Evolutionary conservation across 2,888 invertebrate species (phyloP), one percentile per base, ranked within the genome.

Genomic region (Ochlodes sylvanus): DNA sequence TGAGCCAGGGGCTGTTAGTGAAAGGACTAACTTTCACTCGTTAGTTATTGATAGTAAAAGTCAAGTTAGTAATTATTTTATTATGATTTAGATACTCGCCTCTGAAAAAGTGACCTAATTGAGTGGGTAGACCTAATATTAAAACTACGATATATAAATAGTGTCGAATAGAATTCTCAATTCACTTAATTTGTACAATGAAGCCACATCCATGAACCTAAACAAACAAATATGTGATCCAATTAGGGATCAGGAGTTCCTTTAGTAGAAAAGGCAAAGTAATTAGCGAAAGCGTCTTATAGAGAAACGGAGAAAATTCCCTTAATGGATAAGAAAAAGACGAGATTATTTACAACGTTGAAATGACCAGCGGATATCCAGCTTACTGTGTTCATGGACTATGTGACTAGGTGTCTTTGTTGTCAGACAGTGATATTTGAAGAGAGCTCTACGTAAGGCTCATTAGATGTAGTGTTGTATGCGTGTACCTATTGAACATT

Each of bases 211-310:
- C 55, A 15, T 34, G 34, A 17, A 15, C 17, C n/a, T 34, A 55
- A 32, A 34, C 55, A 15, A 55, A 15, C 34, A 34, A 34, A 55
- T 55, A 15, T 55, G 55, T 34, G 55, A 34, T 55, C 55, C 55
- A 55, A 34, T 55, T 55, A 55, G 55, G 34, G 55, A 55, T 55
- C 55, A 55, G 55, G 55, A 34, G 32, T 15, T 55, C 34, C 34
- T 32, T 55, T 55, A 34, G 55, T 9, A 55, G 34, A 55, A 55
- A 55, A 55, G 55, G 55, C 55, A 34, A 55, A 55, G 55, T 55
- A 55, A 34, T 55, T 55, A 55, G 55, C 55, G 32, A 55, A 34
- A 55, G 55, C 55, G 55, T 34, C 55, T 55, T 55, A 55, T 34
- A 55, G 55, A 14, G 27, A 14, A 34, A 34, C 34, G 55, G 34